These are phyloP conservation scores for Pampusana beccarii DNA, from an alignment of 2,113 vertebrate species.

Conservation along the genomic window DNA sequence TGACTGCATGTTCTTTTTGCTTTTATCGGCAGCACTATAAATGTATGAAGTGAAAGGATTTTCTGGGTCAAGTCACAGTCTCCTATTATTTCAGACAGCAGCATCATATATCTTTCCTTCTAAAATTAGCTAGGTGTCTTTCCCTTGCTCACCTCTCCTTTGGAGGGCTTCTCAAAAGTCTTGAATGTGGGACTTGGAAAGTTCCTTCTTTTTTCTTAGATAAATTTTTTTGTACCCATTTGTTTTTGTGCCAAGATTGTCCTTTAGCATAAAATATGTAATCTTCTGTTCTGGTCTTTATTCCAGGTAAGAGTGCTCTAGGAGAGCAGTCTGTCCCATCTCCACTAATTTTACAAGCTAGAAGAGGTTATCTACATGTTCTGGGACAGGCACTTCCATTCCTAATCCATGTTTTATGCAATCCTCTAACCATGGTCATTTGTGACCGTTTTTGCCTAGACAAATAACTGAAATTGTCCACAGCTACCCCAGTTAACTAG, in stretches of 20 bases:
- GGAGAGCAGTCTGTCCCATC: background rate
- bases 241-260: background rate
- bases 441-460: background rate
- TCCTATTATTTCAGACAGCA: slow-evolving; percentile 38
- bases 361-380: background rate
- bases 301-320: background rate
- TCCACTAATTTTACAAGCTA: background rate
- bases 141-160: background rate
- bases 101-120: slow-evolving; percentile 39
- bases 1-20: background rate
- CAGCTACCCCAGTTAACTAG: background rate
- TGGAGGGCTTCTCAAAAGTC: background rate
- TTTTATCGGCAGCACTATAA: slow-evolving; percentile 17
- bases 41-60: slow-evolving; percentile 24
- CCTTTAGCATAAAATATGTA: background rate
- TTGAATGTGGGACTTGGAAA: background rate
- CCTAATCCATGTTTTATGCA: background rate
- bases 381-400: background rate
- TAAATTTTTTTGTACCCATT: background rate
- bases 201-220: background rate
- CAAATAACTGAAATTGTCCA: background rate
- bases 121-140: slow-evolving; percentile 20
- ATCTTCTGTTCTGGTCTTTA: background rate
- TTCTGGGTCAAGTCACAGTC: slow-evolving; percentile 43
- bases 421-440: background rate